These are phyloP conservation scores for Chloropsis hardwickii DNA, from an alignment of 2,113 vertebrate genomes.

Conservation along the genomic window DNA sequence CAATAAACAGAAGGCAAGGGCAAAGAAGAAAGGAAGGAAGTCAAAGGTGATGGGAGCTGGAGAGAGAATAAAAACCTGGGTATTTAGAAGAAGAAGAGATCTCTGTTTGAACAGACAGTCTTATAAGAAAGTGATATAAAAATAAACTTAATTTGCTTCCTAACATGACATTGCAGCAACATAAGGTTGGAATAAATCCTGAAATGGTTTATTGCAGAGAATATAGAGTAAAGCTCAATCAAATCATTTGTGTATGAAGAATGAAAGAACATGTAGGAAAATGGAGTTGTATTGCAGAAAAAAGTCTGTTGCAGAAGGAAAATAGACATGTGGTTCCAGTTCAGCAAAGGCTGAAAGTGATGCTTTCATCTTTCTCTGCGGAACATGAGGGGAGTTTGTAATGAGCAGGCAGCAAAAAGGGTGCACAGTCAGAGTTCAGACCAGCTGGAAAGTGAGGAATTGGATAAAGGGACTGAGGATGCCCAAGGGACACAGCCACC, in stretches of 20 bases:
- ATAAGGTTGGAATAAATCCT: slow-evolving; percentile 19
- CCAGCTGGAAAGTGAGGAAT: neutral
- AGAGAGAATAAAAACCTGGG: neutral
- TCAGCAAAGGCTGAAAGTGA: slow-evolving; percentile 5
- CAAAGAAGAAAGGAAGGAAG: slow-evolving; percentile 17
- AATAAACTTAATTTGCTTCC: neutral
- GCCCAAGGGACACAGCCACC: neutral
- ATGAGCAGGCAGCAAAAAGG: neutral
- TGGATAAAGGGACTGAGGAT: neutral
- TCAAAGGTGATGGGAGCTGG: neutral
- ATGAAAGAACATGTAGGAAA: neutral
- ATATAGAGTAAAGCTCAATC: neutral
- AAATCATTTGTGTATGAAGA: neutral
- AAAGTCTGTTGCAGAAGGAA: neutral
- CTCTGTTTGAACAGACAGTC: neutral
- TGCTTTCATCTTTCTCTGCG: neutral
- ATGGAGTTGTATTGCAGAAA: neutral
- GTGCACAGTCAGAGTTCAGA: neutral
- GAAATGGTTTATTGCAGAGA: neutral
- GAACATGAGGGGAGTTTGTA: neutral
- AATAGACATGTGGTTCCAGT: slow-evolving; percentile 9
- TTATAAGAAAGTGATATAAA: neutral
- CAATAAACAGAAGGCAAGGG: neutral
- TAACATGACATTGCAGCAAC: neutral
- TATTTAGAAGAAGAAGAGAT: neutral